Evolutionary conservation across 2,888 invertebrate genomes (phyloP).

Genomic region (Empis stercorea): DNA sequence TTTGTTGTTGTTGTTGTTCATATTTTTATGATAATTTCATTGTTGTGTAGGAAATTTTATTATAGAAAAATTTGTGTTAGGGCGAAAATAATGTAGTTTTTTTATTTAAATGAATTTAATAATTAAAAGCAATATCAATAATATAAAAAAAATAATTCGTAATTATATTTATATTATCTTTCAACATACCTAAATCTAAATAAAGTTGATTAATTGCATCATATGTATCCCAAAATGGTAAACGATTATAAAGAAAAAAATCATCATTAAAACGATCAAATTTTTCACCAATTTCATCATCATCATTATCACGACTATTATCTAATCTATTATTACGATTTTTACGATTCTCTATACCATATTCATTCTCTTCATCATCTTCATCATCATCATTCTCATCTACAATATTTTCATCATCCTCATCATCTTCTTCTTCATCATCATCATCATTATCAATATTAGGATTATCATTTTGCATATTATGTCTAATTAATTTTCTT

Average conservation of each 20-base stretch:
- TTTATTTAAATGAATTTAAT: too few relatives aligned
- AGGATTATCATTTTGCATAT: background rate
- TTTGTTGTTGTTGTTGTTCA: background rate
- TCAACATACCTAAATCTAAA: slow-evolving; percentile 57
- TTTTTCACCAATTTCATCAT: slow-evolving; percentile 11
- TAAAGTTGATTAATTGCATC: slow-evolving; percentile 84
- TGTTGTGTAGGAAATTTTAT: background rate
- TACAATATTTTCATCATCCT: slow-evolving; percentile 7
- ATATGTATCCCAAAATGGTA: slow-evolving; percentile 81
- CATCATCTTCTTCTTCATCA: slow-evolving; percentile 9
- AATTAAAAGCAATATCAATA: too few relatives aligned
- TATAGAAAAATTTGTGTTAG: background rate
- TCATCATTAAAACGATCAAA: slow-evolving; percentile 13
- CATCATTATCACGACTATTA: background rate
- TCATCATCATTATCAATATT: background rate
- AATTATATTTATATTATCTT: too few relatives aligned
- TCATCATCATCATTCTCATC: slow-evolving; percentile 2
- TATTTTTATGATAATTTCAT: background rate
- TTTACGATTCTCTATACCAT: slow-evolving; percentile 19
- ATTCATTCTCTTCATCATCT: background rate
- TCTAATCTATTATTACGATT: slow-evolving; percentile 8
- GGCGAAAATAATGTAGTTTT: too few relatives aligned
- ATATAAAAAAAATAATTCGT: too few relatives aligned
- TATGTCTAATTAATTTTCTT: background rate
- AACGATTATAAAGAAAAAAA: slow-evolving; percentile 30